These are phyloP conservation scores for Vireo altiloquus DNA, from an alignment of 2,113 vertebrate genomes.

Conservation along the genomic window DNA sequence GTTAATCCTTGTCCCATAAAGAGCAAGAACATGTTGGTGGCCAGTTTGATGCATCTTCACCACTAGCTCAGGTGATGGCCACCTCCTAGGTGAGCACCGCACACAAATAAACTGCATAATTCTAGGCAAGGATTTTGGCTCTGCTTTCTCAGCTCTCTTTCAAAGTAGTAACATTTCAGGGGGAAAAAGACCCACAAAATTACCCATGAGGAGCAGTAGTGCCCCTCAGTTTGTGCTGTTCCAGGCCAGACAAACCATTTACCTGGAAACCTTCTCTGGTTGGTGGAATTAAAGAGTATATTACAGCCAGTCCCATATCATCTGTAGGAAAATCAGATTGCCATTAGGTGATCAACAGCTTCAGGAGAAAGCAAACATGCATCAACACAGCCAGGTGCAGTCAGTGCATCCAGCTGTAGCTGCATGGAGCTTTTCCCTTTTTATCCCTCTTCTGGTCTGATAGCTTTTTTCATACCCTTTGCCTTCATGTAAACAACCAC, in stretches of 20 bases:
- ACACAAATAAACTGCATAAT: neutral
- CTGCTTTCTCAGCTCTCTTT: neutral
- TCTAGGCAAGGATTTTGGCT: neutral
- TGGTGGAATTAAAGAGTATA: neutral
- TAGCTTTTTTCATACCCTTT: neutral
- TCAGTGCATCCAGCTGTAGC: neutral
- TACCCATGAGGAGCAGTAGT: neutral
- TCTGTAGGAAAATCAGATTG: neutral
- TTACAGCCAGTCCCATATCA: neutral
- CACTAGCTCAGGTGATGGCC: neutral
- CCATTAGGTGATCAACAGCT: neutral
- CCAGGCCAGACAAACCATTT: neutral
- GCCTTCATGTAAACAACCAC: neutral
- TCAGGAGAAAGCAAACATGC: neutral
- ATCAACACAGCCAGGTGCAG: neutral
- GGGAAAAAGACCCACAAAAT: accelerated
- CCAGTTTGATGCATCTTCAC: neutral
- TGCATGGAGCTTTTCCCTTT: neutral
- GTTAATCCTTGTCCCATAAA: neutral
- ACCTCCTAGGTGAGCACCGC: neutral
- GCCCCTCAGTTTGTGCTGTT: neutral
- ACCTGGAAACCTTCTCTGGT: neutral
- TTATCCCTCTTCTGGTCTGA: neutral
- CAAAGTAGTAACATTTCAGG: neutral
- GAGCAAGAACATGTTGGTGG: neutral